Percentiles rank a stretch among this genome's conserved stretches.
phyloP scores from a whole-genome alignment of 2,888 invertebrate genomes.

The Lasioglossum villosulum region DNA sequence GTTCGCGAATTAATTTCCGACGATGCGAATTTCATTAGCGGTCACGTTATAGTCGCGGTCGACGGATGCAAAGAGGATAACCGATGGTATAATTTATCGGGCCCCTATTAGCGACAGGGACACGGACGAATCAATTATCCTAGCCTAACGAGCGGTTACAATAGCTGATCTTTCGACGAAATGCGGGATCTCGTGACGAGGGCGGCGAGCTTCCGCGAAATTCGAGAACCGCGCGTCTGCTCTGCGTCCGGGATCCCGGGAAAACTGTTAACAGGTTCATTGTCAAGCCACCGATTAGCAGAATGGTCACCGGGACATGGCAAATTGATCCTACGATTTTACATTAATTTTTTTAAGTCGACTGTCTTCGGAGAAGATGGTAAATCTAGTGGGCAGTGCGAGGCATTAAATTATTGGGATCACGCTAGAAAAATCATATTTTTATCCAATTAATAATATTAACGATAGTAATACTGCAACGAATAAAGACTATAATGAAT shows the following conservation, averaged over 20 bases:
- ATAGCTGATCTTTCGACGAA: slow-evolving; percentile 40
- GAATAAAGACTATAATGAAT: no score
- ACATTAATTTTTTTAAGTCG: not conserved
- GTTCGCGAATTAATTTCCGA: slow-evolving; percentile 55
- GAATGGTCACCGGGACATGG: not conserved
- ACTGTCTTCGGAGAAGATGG: not conserved
- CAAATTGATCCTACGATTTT: not conserved
- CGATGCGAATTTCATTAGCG: slow-evolving; percentile 57
- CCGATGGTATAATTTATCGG: slow-evolving; percentile 44
- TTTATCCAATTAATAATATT: no score
- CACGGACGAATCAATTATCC: slow-evolving; percentile 42
- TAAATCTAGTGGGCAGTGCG: no score
- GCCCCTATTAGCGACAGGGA: slow-evolving; percentile 20
- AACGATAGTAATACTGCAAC: no score
- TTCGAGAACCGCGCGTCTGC: not conserved
- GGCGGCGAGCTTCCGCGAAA: not conserved
- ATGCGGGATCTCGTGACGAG: not conserved
- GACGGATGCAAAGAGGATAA: slow-evolving; percentile 22
- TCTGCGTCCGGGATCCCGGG: not conserved
- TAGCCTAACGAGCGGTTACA: slow-evolving; percentile 28
- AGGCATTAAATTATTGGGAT: no score
- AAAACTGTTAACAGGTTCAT: not conserved
- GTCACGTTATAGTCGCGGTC: slow-evolving; percentile 36
- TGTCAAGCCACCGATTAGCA: not conserved
- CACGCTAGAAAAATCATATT: no score